Conservation (phyloP, 23 tunicate genomes). For the Corella eumyota region DNA sequence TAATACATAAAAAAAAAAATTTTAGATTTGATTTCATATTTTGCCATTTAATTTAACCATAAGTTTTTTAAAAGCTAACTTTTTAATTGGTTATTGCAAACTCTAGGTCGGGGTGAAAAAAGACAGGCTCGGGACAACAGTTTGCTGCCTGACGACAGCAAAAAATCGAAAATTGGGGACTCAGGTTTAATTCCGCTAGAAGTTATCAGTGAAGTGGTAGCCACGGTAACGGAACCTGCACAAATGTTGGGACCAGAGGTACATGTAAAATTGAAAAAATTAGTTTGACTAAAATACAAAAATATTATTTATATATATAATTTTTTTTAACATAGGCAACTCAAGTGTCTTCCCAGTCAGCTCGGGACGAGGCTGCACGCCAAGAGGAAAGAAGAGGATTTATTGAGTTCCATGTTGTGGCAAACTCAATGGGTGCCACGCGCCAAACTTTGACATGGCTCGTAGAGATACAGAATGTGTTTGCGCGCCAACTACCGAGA, state of each 20-base stretch:
- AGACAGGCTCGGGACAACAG: constrained; percentile 22
- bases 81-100: too few relatives aligned
- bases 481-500: constrained; percentile 78
- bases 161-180: too few relatives aligned
- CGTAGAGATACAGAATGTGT: constrained; percentile 80
- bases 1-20: too few relatives aligned
- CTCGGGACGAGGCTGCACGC: constrained; percentile 89
- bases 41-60: too few relatives aligned
- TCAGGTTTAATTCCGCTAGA: constrained; percentile 60
- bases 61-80: too few relatives aligned
- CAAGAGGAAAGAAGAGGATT: constrained; percentile 86
- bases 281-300: neutral
- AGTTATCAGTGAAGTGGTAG: constrained; percentile 77
- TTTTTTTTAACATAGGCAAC: constrained; percentile 13
- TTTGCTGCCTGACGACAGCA: constrained; percentile 6
- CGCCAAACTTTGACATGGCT: constrained; percentile 77
- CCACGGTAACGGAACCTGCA: constrained; percentile 68
- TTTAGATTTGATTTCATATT: too few relatives aligned
- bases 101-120: constrained; percentile 23
- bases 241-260: constrained; percentile 90
- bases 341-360: constrained; percentile 71
- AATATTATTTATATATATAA: neutral
- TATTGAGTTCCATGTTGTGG: constrained; percentile 92
- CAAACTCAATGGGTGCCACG: constrained; percentile 45
- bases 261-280: neutral